phyloP scores from a whole-genome alignment of 2,797 vertebrate genomes.

The Peromyscus nudipes region DNA sequence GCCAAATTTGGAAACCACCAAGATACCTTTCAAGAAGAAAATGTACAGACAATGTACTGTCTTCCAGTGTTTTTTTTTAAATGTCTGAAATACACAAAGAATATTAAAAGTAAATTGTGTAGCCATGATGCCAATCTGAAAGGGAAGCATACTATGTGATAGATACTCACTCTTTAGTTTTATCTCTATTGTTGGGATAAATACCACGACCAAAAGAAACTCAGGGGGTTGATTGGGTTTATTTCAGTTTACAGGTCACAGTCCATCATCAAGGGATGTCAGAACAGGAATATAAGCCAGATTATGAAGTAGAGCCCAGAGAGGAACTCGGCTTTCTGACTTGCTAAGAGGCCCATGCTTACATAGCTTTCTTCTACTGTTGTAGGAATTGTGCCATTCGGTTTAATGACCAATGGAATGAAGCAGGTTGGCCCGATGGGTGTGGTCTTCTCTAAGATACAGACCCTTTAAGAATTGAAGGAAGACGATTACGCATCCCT shows the following conservation, averaged over 20 bases:
- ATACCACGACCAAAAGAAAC: background rate
- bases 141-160: background rate
- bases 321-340: background rate
- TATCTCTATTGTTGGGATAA: background rate
- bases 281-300: background rate
- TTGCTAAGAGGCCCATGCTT: background rate
- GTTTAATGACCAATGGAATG: too few species aligned
- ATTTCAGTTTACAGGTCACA: background rate
- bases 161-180: background rate
- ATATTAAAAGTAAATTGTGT: background rate
- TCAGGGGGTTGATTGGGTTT: background rate
- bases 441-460: too few species aligned
- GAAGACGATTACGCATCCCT: too few species aligned
- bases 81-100: background rate
- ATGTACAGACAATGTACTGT: background rate
- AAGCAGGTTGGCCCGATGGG: too few species aligned
- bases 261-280: background rate
- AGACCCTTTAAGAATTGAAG: too few species aligned
- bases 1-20: background rate
- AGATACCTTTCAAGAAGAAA: background rate
- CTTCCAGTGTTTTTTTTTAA: background rate
- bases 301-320: background rate
- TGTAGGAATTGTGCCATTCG: too few species aligned
- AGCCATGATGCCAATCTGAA: background rate
- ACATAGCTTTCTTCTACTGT: background rate